Evolutionary conservation across 2,113 vertebrate genomes (phyloP).

Genomic region (Callopanchax toddi): DNA sequence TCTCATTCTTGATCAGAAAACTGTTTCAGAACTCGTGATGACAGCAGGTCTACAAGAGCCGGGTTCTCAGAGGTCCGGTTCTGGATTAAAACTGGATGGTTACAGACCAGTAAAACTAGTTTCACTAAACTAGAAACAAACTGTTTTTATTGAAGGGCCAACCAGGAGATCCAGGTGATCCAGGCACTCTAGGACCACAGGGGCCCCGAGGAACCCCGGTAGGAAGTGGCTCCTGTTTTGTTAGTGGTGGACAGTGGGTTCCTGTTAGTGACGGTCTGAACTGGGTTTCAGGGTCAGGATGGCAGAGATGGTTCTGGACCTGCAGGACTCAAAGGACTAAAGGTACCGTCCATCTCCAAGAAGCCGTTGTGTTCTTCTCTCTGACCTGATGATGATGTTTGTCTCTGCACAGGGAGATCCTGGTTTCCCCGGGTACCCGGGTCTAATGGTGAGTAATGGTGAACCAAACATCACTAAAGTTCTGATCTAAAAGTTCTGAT

Average conservation of each 20-base stretch:
- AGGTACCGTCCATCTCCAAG: constrained; percentile 27
- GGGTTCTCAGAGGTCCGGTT: not conserved
- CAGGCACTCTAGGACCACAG: constrained; percentile 71
- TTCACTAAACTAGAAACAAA: not conserved
- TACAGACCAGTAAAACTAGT: not conserved
- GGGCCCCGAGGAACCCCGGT: constrained; percentile 84
- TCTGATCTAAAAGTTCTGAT: too few relatives aligned
- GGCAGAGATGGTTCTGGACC: constrained; percentile 60
- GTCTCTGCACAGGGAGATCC: constrained; percentile 76
- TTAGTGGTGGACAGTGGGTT: not conserved
- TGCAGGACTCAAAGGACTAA: constrained; percentile 31
- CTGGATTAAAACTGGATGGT: not conserved
- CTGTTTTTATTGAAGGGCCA: constrained; percentile 80
- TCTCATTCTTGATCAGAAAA: too few relatives aligned
- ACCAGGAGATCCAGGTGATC: constrained; percentile 76
- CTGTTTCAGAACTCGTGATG: too few relatives aligned
- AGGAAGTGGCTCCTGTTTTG: constrained; percentile 31
- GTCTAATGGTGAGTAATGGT: constrained; percentile 76
- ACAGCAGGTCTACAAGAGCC: too few relatives aligned
- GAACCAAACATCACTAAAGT: too few relatives aligned
- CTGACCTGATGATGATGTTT: not conserved
- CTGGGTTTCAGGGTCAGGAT: constrained; percentile 57
- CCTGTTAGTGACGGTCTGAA: not conserved
- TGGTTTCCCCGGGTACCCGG: constrained; percentile 86
- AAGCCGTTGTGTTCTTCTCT: too few relatives aligned